These are phyloP conservation scores for Notolabrus celidotus DNA, from an alignment of 2,797 vertebrate genomes.

Conservation along the genomic window DNA sequence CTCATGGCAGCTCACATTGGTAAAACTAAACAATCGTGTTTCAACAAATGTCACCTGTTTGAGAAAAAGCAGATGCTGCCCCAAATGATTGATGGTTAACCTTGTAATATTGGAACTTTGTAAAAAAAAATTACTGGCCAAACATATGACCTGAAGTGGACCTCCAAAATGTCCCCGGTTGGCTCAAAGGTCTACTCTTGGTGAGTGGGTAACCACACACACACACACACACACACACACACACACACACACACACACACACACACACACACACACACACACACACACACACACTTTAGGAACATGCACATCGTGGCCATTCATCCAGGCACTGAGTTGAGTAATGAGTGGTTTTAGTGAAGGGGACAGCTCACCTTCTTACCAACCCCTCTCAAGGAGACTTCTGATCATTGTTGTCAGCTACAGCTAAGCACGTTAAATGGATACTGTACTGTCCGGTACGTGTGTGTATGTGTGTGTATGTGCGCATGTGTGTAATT, in stretches of 20 bases:
- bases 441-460: conserved; percentile 62
- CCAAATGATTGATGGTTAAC: neutral
- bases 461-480: conserved; percentile 35
- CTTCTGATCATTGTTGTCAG: conserved; percentile 85
- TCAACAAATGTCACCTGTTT: too few species aligned
- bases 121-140: neutral
- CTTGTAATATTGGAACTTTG: neutral
- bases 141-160: neutral
- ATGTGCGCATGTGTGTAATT: conserved; percentile 46
- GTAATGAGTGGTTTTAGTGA: conserved; percentile 83
- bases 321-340: conserved; percentile 76
- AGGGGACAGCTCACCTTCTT: conserved; percentile 85
- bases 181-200: neutral
- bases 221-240: conserved; percentile 36
- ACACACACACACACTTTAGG: conserved; percentile 32
- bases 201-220: conserved; percentile 4
- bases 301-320: conserved; percentile 60
- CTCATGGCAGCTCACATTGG: neutral
- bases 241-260: conserved; percentile 34
- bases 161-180: neutral
- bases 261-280: conserved; percentile 36
- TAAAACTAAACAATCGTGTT: neutral
- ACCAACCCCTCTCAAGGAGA: conserved; percentile 81
- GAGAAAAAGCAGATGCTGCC: neutral
- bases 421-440: conserved; percentile 77